Conservation (phyloP, 2,113 vertebrate species). For the Gavia stellata region DNA sequence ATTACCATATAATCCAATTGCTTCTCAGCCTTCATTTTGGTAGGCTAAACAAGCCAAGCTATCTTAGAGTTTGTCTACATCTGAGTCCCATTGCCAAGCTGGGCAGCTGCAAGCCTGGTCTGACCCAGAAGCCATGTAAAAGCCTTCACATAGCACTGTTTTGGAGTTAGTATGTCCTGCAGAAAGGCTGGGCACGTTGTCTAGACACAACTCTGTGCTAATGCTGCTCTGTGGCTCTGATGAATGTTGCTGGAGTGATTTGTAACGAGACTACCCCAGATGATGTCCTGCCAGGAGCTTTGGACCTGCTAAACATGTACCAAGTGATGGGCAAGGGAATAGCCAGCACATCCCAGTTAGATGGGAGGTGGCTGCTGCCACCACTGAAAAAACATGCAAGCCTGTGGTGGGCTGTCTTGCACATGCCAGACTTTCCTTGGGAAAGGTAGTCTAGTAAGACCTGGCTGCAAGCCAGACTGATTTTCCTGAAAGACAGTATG, state of each 20-base stretch:
- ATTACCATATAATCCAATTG: constrained; percentile 12
- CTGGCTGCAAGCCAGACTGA: not conserved
- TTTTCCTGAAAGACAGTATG: not conserved
- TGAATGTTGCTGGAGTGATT: not conserved
- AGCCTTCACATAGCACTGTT: not conserved
- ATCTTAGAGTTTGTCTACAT: not conserved
- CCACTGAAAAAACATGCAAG: not conserved
- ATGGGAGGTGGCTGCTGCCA: not conserved
- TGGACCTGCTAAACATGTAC: not conserved
- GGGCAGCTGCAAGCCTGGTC: not conserved
- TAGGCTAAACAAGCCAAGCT: not conserved
- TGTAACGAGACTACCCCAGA: not conserved
- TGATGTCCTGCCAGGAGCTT: not conserved
- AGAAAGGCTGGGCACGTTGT: not conserved
- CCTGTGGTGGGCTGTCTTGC: accelerated
- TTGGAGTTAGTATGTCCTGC: not conserved
- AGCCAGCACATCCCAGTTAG: not conserved
- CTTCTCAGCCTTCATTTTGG: not conserved
- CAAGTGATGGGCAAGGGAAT: not conserved
- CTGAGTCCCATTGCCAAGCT: not conserved
- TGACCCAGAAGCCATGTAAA: not conserved
- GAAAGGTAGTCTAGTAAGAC: not conserved
- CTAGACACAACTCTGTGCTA: not conserved
- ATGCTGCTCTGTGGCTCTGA: not conserved
- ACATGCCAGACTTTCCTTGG: not conserved